Conservation (phyloP, 2,113 vertebrate genomes). For the Girardinichthys multiradiatus region DNA sequence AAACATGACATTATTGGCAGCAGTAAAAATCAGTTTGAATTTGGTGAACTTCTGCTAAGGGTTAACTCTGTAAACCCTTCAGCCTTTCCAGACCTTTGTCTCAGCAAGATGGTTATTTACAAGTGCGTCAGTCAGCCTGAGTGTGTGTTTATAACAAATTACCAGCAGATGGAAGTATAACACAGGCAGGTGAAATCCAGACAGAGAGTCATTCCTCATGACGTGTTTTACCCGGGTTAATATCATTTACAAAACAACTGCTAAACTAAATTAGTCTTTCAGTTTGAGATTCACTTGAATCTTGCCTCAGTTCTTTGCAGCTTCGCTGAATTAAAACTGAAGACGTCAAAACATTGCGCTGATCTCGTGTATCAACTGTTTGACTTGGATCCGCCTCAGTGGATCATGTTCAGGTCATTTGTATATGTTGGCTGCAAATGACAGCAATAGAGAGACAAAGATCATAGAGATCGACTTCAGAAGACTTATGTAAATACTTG, state of each 20-base stretch:
- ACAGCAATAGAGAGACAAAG: not conserved
- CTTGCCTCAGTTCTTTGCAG: not conserved
- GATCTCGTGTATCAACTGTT: not conserved
- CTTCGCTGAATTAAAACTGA: not conserved
- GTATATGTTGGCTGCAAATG: not conserved
- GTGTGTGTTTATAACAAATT: conserved; percentile 1
- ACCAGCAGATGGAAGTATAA: conserved; percentile 66
- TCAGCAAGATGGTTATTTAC: not conserved
- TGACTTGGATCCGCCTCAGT: not conserved
- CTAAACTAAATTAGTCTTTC: not conserved
- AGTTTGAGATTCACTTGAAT: not conserved
- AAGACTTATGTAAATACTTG: not conserved
- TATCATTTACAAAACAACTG: not conserved
- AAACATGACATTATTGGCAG: no score
- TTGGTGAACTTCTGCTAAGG: not conserved
- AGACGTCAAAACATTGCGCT: not conserved
- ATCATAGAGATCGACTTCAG: conserved; percentile 18
- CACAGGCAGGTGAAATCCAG: conserved; percentile 5
- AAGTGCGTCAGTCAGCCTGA: not conserved
- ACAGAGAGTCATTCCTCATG: not conserved
- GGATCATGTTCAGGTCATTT: conserved; percentile 1
- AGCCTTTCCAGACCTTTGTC: not conserved
- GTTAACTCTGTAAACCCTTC: not conserved
- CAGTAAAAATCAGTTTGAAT: not conserved
- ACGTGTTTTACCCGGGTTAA: not conserved